phyloP scores from a whole-genome alignment of 1,140 invertebrate genomes.

The Sinella curviseta region DNA sequence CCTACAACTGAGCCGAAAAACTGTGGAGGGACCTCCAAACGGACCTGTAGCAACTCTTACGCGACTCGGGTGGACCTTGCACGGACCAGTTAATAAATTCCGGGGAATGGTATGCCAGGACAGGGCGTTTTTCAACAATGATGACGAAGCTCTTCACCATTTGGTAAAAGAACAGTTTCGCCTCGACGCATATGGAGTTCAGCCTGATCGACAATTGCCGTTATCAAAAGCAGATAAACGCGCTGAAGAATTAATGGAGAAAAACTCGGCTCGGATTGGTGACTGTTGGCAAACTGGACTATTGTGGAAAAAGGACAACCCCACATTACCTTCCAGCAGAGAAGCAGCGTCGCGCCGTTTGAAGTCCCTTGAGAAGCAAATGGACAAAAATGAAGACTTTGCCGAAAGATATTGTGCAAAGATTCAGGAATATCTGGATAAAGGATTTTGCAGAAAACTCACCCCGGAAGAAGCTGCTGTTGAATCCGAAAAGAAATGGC shows the following conservation, averaged over 20 bases:
- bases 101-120: too few relatives aligned
- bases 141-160: neutral
- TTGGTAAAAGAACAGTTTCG: conserved; percentile 5
- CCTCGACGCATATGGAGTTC: neutral
- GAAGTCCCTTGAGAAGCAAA: neutral
- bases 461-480: neutral
- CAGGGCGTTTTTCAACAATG: too few relatives aligned
- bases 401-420: neutral
- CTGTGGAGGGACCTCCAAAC: neutral
- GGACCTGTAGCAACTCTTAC: conserved; percentile 7
- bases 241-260: neutral
- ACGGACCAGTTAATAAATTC: too few relatives aligned
- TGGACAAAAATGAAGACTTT: neutral
- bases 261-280: neutral
- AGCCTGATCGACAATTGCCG: neutral
- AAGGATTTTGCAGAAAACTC: neutral
- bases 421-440: neutral
- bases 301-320: neutral
- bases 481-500: neutral
- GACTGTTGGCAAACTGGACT: too few relatives aligned
- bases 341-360: neutral
- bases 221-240: neutral
- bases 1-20: neutral
- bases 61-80: conserved; percentile 24
- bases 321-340: neutral